These are phyloP conservation scores for Heliconius hewitsoni DNA, from an alignment of 1,140 invertebrate genomes.

Conservation along the genomic window DNA sequence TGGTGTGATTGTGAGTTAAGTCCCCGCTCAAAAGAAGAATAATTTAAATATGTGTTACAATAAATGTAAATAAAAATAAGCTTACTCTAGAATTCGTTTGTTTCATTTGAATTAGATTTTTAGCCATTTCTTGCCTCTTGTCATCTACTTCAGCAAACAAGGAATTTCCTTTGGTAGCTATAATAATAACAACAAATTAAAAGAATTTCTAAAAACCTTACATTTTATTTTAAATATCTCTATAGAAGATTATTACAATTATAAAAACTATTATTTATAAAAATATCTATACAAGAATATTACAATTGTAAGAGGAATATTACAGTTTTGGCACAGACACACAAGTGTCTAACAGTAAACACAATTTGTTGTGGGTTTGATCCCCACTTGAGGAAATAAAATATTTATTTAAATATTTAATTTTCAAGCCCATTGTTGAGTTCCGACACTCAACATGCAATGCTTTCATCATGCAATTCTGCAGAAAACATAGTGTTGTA, in stretches of 20 bases:
- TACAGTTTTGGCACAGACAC: no score
- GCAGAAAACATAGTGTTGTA: no score
- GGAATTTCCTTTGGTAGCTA: constrained; percentile 79
- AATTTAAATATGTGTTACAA: constrained; percentile 3
- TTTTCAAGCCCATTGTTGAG: no score
- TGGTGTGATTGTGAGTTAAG: neutral
- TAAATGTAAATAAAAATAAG: neutral
- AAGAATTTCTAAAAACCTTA: neutral
- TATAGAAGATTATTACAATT: neutral
- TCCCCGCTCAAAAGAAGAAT: neutral
- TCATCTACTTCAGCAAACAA: constrained; percentile 81
- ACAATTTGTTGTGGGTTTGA: no score
- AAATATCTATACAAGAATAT: no score
- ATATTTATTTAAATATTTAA: no score
- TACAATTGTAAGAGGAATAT: no score
- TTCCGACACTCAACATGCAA: no score
- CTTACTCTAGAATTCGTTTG: constrained; percentile 75
- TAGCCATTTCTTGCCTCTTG: constrained; percentile 79
- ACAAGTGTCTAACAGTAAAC: no score
- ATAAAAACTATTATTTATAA: no score
- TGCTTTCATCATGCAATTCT: no score
- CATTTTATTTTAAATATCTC: neutral
- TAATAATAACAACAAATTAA: constrained; percentile 36
- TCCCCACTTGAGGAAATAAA: no score
- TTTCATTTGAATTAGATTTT: constrained; percentile 78